Conservation (phyloP, 2,888 invertebrate genomes). For the Acrobasis repandana region DNA sequence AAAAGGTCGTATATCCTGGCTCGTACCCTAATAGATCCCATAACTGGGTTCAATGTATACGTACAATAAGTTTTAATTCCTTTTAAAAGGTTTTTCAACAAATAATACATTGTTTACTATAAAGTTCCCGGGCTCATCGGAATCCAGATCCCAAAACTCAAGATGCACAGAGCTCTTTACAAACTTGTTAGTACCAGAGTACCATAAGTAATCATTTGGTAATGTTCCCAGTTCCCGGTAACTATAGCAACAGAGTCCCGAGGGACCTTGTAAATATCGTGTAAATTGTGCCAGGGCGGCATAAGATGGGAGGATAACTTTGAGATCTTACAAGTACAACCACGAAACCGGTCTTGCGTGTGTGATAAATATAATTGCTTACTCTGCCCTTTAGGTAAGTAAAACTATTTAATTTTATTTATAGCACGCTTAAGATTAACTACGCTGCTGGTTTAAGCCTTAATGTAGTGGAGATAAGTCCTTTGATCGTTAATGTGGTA, state of each 20-base stretch:
- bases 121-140: too few species aligned
- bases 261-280: conserved; percentile 72
- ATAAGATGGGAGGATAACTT: conserved; percentile 44
- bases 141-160: too few species aligned
- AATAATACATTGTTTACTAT: too few species aligned
- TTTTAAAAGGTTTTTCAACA: too few species aligned
- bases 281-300: conserved; percentile 67
- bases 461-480: conserved; percentile 42
- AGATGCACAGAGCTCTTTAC: background rate
- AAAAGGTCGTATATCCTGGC: too few species aligned
- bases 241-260: conserved; percentile 44
- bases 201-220: background rate
- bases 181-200: background rate
- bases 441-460: conserved; percentile 37
- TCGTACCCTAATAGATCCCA: too few species aligned
- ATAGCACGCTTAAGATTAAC: conserved; percentile 46
- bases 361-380: conserved; percentile 56
- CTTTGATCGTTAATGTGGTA: conserved; percentile 42
- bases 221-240: conserved; percentile 31
- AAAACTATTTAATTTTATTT: conserved; percentile 51
- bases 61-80: too few species aligned
- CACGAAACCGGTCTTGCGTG: conserved; percentile 32
- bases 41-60: too few species aligned
- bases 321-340: conserved; percentile 28
- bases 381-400: conserved; percentile 48